These are phyloP conservation scores for Epiblema foenella DNA, from an alignment of 2,888 invertebrate genomes.

Conservation along the genomic window DNA sequence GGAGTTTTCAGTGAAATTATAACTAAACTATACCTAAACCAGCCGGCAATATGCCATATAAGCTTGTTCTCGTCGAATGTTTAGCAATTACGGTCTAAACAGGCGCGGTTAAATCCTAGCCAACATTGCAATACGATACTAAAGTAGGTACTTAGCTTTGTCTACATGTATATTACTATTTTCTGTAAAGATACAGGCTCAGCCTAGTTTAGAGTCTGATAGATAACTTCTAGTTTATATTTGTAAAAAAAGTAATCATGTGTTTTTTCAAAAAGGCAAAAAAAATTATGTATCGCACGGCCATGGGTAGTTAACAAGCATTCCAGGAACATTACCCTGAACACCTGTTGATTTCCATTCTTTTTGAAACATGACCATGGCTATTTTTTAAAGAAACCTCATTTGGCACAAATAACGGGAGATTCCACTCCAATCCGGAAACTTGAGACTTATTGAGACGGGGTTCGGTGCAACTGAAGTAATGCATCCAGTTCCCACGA, in stretches of 20 bases:
- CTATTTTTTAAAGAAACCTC: constrained; percentile 12
- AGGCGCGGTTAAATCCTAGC: constrained; percentile 24
- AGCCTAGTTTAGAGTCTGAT: too few species aligned
- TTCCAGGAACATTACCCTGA: neutral
- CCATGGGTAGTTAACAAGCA: neutral
- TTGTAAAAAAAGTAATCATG: too few species aligned
- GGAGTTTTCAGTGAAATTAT: constrained; percentile 70
- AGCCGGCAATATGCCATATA: constrained; percentile 25
- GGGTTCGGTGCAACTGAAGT: constrained; percentile 33
- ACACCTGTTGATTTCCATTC: neutral
- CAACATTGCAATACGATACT: constrained; percentile 6
- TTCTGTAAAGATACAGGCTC: too few species aligned
- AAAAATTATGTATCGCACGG: neutral
- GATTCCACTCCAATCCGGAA: constrained; percentile 39
- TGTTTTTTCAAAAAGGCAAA: too few species aligned
- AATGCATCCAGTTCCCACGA: constrained; percentile 72
- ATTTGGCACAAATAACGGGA: constrained; percentile 19
- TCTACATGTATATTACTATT: neutral
- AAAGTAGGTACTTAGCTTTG: neutral
- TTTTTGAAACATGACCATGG: neutral
- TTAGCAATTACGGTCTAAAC: constrained; percentile 24
- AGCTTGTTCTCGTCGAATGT: constrained; percentile 31
- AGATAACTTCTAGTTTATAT: too few species aligned
- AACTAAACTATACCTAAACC: constrained; percentile 53
- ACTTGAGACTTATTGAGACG: constrained; percentile 30